Base-by-base conservation (phyloP, 2,113 vertebrate species). In the Poicephalus meyeri region DNA sequence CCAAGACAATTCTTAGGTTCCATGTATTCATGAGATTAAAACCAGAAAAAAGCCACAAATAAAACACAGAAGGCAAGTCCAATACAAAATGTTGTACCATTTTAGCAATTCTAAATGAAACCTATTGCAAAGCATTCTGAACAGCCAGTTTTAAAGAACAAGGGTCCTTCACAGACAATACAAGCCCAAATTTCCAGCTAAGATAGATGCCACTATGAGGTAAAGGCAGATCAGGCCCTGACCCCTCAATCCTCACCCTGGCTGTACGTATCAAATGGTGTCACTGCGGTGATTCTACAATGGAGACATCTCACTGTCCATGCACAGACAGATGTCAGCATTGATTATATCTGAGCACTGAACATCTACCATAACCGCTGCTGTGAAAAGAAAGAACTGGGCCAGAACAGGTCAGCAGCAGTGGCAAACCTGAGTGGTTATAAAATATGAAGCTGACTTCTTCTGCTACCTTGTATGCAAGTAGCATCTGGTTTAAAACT, bases 181-280 rank as follows among this genome's bases (percentile, higher is more conserved):
- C 0, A 0, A 80, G 15, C 39, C 71, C 41, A 42, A 86, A 55
- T 81, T 65, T 19, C 23, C 4, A 2, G 6, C 2, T 33, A 20
- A 26, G 35, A n/a, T 0, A 52, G n/a, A 47, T 26, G 8, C 6
- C 4, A 10, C 31, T 11, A 3, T 1, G 31, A 72, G 35, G 21
- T 13, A 41, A 56, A 76, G 3, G 49, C 4, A 42, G n/a, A 12
- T 77, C 33, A 66, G 64, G 7, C 26, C 53, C 63, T n/a, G 25
- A 19, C 66, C 33, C 42, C 47, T 47, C 13, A 19, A 18, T 31
- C 17, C 73, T 87, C 41, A n/a, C 11, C 49, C 50, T 17, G 28
- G 42, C 1, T 13, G 50, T 3, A 19, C 46, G 35, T 15, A 35
- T 5, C 8, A 26, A 37, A 71, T 5, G 10, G 55, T 71, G 69